phyloP scores from a whole-genome alignment of 2,888 invertebrate species.

The Stramonita haemastoma region DNA sequence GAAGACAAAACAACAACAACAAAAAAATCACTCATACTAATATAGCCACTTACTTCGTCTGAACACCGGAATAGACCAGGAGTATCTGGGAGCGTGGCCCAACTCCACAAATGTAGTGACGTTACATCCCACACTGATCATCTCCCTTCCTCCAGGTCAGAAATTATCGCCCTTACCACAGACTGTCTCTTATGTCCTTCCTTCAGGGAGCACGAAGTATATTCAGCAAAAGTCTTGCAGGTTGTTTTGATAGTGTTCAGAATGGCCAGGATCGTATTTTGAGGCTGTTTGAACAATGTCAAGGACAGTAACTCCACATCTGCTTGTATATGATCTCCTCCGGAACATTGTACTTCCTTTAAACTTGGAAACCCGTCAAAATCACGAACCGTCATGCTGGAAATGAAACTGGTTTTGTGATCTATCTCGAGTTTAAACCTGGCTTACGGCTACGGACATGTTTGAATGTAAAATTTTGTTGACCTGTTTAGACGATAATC shows the following conservation, averaged over 20 bases:
- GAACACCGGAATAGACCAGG: conserved; percentile 21
- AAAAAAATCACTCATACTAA: too few species aligned
- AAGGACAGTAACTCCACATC: conserved; percentile 26
- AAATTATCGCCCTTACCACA: conserved; percentile 26
- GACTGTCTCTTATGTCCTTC: background rate
- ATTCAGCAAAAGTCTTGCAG: conserved; percentile 28
- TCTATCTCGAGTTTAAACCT: too few species aligned
- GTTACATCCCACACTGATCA: conserved; percentile 22
- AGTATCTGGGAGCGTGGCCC: conserved; percentile 15
- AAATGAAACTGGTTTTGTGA: background rate
- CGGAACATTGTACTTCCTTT: conserved; percentile 38
- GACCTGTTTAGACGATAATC: too few species aligned
- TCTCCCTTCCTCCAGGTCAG: conserved; percentile 34
- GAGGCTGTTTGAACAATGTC: background rate
- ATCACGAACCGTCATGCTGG: conserved; percentile 28
- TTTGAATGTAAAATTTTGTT: too few species aligned
- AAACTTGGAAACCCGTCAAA: conserved; percentile 31
- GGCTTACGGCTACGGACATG: too few species aligned
- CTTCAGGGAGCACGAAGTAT: background rate
- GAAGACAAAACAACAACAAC: background rate
- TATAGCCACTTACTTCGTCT: conserved; percentile 23
- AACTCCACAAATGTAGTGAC: conserved; percentile 18
- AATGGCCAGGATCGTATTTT: conserved; percentile 15
- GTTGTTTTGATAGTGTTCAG: conserved; percentile 11
- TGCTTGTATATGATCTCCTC: background rate